A percentile compares a stretch with the other conserved stretches of the same genome.
Evolutionary conservation across 92 coral and sea anemone species (phyloP).

Genomic region (Parazoanthus swiftii): DNA sequence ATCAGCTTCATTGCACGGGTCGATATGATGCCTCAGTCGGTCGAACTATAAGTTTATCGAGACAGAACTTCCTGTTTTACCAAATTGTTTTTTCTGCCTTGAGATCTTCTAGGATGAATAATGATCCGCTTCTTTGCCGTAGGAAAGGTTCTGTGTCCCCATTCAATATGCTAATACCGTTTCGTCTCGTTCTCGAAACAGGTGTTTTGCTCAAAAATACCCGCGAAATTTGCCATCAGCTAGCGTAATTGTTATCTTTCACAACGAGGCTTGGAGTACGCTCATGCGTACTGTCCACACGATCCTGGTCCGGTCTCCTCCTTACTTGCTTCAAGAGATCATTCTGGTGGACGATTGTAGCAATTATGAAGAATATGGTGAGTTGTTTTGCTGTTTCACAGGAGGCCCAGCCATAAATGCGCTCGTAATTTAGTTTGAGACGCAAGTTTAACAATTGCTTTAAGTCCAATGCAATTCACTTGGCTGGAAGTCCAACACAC

Average conservation of each 20-base stretch:
- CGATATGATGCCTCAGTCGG: neutral
- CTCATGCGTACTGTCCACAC: slow-evolving; percentile 91
- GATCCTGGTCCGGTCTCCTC: slow-evolving; percentile 88
- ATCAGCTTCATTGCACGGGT: neutral
- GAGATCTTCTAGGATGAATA: neutral
- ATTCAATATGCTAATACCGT: neutral
- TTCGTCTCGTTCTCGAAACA: slow-evolving; percentile 32
- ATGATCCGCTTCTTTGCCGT: neutral
- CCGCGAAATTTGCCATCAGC: slow-evolving; percentile 80
- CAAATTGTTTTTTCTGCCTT: neutral
- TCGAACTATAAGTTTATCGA: neutral
- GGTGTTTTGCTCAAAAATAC: slow-evolving; percentile 75
- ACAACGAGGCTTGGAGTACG: slow-evolving; percentile 99
- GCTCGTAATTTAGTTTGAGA: too few relatives aligned
- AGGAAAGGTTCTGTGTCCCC: too few relatives aligned
- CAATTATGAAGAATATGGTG: slow-evolving; percentile 73
- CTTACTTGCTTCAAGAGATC: slow-evolving; percentile 73
- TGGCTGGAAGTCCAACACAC: too few relatives aligned
- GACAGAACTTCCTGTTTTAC: neutral
- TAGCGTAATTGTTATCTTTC: slow-evolving; percentile 90
- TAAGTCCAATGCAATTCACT: too few relatives aligned
- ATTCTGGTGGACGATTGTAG: slow-evolving; percentile 93
- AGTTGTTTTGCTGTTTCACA: neutral
- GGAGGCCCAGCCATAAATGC: too few relatives aligned
- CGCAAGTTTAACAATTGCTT: too few relatives aligned